A percentile compares a stretch with the other conserved stretches of the same genome.
Conservation (phyloP, 2,113 vertebrate species). For the Pavo muticus region DNA sequence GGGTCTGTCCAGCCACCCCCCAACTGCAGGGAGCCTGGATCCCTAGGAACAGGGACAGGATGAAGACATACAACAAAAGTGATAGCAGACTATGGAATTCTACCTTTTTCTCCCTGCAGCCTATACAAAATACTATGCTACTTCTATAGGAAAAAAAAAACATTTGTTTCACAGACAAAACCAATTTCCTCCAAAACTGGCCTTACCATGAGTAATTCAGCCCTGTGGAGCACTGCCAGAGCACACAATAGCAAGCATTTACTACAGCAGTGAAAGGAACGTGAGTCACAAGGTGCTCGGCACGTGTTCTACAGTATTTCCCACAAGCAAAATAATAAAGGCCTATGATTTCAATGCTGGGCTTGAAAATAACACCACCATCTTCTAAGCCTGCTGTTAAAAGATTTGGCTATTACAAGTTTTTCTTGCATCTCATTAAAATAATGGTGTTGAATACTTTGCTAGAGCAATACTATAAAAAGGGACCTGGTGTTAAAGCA, state of each 20-base stretch:
- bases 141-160: fast-evolving
- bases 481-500: neutral
- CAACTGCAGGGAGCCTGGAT: neutral
- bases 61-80: neutral
- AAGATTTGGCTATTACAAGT: neutral
- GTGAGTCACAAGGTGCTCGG: neutral
- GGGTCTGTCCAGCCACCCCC: neutral
- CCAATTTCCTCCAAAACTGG: neutral
- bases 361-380: neutral
- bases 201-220: conserved; percentile 14
- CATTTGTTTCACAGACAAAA: neutral
- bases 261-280: neutral
- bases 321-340: neutral
- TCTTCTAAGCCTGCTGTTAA: neutral
- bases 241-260: neutral
- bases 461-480: neutral
- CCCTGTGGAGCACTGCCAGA: neutral
- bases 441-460: neutral
- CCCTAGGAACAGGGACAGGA: neutral
- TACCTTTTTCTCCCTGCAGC: neutral
- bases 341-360: neutral
- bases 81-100: neutral
- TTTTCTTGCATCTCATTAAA: neutral
- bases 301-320: neutral
- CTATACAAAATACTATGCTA: neutral